Percentiles rank a stretch among this genome's conserved stretches.
Evolutionary conservation across 2,888 invertebrate species (phyloP).

Genomic region (Drosophila paranaensis): DNA sequence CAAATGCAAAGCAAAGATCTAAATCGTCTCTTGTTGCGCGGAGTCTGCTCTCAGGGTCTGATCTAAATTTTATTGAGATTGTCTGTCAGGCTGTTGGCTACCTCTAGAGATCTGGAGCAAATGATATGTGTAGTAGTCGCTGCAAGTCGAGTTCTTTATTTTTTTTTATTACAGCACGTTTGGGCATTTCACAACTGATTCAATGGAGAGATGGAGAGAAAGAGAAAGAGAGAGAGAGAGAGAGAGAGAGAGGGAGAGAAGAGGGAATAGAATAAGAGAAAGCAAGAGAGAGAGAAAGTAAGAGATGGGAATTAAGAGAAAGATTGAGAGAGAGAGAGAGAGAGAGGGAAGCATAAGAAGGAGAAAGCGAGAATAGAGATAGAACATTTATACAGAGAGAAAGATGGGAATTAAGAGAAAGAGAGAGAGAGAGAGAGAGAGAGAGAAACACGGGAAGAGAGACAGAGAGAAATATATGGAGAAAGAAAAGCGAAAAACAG

Average conservation of each 20-base stretch:
- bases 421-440: not conserved
- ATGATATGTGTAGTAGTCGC: slow-evolving; percentile 26
- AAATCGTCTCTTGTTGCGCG: not conserved
- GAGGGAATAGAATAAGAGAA: not conserved
- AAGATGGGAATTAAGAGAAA: not conserved
- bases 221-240: not conserved
- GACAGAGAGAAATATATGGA: no score
- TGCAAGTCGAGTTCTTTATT: not conserved
- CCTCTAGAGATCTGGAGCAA: slow-evolving; percentile 45
- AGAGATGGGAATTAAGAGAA: not conserved
- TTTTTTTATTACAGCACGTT: slow-evolving; percentile 3
- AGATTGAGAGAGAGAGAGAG: not conserved
- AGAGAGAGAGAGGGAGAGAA: not conserved
- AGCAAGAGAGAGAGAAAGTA: not conserved
- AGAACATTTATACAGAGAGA: not conserved
- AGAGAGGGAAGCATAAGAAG: not conserved
- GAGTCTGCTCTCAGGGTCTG: slow-evolving; percentile 26
- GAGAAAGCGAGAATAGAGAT: not conserved
- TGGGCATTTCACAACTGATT: not conserved
- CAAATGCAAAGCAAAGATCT: slow-evolving; percentile 15
- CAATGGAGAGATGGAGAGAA: not conserved
- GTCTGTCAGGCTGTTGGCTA: slow-evolving; percentile 12
- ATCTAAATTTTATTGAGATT: slow-evolving; percentile 19
- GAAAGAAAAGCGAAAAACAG: no score
- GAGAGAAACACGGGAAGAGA: not conserved